Conservation (phyloP, 2,797 vertebrate species). For the Eupleurogrammus muticus region DNA sequence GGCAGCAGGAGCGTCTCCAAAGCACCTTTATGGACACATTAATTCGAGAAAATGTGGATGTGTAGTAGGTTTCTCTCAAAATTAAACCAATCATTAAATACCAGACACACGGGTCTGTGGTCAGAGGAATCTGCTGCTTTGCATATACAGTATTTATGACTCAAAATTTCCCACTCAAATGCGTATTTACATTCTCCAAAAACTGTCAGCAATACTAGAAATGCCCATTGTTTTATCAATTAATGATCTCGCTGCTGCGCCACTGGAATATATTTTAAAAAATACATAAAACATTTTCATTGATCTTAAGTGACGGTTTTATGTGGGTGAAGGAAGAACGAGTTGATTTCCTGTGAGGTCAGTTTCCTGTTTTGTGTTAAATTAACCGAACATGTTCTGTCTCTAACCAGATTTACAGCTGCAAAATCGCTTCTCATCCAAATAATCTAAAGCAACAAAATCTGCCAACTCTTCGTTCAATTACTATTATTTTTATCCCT, state of each 20-base stretch:
- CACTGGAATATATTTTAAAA: background rate
- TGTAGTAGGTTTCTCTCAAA: background rate
- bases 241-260: background rate
- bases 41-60: constrained; percentile 8
- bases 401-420: background rate
- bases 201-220: background rate
- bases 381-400: background rate
- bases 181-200: no score
- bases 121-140: no score
- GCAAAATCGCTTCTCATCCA: background rate
- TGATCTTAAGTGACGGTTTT: background rate
- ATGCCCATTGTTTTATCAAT: background rate
- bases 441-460: no score
- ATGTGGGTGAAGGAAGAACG: no score
- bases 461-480: no score
- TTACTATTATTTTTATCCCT: background rate
- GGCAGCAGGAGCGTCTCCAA: constrained; percentile 25
- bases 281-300: no score
- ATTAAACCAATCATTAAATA: no score
- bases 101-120: no score
- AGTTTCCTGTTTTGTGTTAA: no score
- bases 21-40: constrained; percentile 12
- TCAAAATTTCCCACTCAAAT: no score
- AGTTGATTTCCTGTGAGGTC: no score
- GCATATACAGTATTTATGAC: no score